These are phyloP conservation scores for Hypotaenidia okinawae DNA, from an alignment of 2,797 vertebrate species.

Conservation along the genomic window DNA sequence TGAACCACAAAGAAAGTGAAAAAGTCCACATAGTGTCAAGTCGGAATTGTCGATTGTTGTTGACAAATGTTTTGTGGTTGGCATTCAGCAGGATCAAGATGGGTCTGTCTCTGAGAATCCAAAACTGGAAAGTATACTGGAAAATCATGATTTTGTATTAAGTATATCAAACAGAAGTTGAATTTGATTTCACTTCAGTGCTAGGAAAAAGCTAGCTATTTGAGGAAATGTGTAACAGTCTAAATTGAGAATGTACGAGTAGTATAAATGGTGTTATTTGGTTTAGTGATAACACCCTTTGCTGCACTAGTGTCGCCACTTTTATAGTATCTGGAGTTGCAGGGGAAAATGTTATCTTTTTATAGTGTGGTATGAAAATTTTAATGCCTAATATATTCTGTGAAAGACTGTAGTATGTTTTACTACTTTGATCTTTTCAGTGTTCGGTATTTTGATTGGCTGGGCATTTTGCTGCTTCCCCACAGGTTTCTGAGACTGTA, in stretches of 20 bases:
- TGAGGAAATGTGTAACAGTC: not conserved
- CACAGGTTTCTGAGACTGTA: slow-evolving; percentile 56
- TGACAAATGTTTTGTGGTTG: not conserved
- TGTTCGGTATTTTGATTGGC: slow-evolving; percentile 43
- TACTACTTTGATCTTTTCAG: slow-evolving; percentile 58
- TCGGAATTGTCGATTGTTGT: not conserved
- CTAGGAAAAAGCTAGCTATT: not conserved
- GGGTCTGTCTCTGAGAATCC: not conserved
- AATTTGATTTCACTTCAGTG: not conserved
- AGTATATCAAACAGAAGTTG: not conserved
- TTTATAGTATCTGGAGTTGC: slow-evolving; percentile 8
- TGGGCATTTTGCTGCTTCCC: slow-evolving; percentile 39
- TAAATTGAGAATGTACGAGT: not conserved
- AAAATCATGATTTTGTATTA: not conserved
- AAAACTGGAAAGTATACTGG: not conserved
- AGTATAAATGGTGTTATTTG: slow-evolving; percentile 25
- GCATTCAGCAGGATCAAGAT: not conserved
- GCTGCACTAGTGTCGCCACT: not conserved
- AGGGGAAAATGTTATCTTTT: slow-evolving; percentile 57
- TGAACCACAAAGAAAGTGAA: not conserved
- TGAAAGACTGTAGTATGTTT: slow-evolving; percentile 5
- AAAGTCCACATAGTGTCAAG: not conserved
- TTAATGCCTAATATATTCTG: slow-evolving; percentile 33
- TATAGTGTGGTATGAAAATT: slow-evolving; percentile 55
- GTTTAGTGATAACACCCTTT: not conserved